phyloP scores from a whole-genome alignment of 2,113 vertebrate species.

The Rhinolophus ferrumequinum region DNA sequence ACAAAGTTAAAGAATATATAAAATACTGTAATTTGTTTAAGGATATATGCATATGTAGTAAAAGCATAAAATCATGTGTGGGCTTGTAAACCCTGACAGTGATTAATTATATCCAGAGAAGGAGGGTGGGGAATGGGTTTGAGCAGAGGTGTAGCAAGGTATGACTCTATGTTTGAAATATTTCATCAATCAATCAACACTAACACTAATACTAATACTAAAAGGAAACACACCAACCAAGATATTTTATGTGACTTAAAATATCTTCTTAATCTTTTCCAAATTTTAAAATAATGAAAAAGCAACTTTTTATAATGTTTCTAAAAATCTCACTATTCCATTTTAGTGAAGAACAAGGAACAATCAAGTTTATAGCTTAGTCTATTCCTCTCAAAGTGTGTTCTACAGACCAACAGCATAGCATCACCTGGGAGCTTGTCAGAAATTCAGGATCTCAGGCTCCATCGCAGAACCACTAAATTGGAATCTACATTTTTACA shows the following conservation, averaged over 20 bases:
- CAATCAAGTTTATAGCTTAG: background rate
- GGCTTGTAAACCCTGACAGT: background rate
- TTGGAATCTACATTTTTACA: background rate
- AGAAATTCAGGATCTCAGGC: background rate
- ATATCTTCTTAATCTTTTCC: background rate
- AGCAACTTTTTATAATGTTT: background rate
- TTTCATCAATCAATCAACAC: background rate
- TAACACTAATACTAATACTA: background rate
- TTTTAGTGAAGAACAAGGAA: constrained; percentile 11
- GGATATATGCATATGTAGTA: background rate
- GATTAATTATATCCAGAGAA: background rate
- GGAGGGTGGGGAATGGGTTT: fast-evolving
- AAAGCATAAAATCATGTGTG: background rate
- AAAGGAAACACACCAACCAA: background rate
- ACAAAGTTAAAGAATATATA: background rate
- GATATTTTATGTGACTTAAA: background rate
- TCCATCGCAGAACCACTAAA: background rate
- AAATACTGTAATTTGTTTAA: background rate
- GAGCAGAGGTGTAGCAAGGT: background rate
- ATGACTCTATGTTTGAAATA: background rate
- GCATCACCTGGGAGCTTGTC: background rate
- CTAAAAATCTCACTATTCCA: background rate
- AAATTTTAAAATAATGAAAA: constrained; percentile 19
- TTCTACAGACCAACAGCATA: background rate
- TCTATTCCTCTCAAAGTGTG: background rate